Evolutionary conservation across 2,888 invertebrate genomes (phyloP).

Genomic region (Apodemia mormo): DNA sequence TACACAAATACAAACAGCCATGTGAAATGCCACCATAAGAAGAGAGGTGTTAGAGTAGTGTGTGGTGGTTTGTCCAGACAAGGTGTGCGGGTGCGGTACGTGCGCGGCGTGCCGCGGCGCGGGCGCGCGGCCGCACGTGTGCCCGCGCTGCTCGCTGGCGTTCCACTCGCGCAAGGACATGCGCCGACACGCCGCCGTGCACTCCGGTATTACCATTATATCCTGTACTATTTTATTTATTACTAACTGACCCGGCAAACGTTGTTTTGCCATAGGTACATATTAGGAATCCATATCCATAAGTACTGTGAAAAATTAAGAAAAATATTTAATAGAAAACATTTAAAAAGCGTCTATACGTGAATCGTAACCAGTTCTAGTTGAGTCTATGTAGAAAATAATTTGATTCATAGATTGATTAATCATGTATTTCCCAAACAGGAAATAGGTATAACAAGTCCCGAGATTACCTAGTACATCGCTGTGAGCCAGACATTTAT

Average conservation of each 20-base stretch:
- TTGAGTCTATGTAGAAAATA: too few relatives aligned
- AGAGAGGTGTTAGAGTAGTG: too few relatives aligned
- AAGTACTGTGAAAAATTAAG: too few relatives aligned
- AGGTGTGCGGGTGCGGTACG: slow-evolving; percentile 45
- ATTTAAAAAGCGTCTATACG: neutral
- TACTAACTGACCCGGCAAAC: too few relatives aligned
- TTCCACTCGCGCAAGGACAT: slow-evolving; percentile 87
- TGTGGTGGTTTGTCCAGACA: slow-evolving; percentile 37
- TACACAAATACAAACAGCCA: too few relatives aligned
- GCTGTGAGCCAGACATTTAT: neutral
- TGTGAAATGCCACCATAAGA: too few relatives aligned
- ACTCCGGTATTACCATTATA: slow-evolving; percentile 80
- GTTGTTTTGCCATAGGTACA: too few relatives aligned
- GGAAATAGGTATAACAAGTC: too few relatives aligned
- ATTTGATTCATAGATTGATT: too few relatives aligned
- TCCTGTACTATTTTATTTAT: neutral
- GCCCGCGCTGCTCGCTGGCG: slow-evolving; percentile 84
- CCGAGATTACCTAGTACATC: too few relatives aligned
- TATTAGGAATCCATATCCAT: too few relatives aligned
- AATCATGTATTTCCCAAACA: too few relatives aligned
- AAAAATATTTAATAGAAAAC: neutral
- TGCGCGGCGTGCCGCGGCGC: slow-evolving; percentile 40
- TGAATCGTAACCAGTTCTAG: neutral
- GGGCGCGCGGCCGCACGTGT: slow-evolving; percentile 72
- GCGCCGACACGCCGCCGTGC: slow-evolving; percentile 85